Percentiles rank a stretch among this genome's conserved stretches.
Evolutionary conservation across 2,113 vertebrate genomes (phyloP).

Genomic region (Odocoileus virginianus): DNA sequence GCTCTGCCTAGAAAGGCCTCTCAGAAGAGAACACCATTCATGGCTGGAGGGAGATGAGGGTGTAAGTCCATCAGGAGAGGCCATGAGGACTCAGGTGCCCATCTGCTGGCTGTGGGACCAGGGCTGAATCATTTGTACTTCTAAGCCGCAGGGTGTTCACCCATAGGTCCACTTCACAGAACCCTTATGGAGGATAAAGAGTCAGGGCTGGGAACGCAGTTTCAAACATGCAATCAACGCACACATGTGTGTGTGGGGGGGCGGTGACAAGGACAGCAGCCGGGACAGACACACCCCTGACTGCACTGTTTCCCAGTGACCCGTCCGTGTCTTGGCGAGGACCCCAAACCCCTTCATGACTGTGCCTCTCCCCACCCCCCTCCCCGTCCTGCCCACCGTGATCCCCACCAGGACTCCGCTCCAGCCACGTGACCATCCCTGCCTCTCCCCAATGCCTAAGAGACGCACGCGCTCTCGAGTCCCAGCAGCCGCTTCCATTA

Average conservation of each 20-base stretch:
- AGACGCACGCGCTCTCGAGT: fast-evolving
- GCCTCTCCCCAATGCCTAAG: not conserved
- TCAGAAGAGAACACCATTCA: not conserved
- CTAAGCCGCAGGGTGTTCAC: not conserved
- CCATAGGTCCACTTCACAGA: not conserved
- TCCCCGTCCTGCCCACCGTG: not conserved
- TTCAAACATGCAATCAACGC: not conserved
- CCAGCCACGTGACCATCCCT: not conserved
- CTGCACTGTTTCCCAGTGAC: not conserved
- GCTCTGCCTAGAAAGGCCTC: not conserved
- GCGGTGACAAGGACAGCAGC: not conserved
- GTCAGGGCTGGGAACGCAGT: not conserved
- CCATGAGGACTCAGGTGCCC: not conserved
- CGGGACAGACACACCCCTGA: not conserved
- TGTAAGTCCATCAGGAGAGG: not conserved
- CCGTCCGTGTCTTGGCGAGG: fast-evolving
- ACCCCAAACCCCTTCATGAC: not conserved
- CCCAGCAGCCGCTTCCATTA: not conserved
- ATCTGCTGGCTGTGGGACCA: not conserved
- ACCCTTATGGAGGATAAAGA: not conserved
- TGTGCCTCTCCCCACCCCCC: fast-evolving
- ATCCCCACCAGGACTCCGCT: not conserved
- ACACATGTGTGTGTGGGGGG: not conserved
- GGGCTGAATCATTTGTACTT: not conserved
- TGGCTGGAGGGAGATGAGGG: not conserved